Evolutionary conservation across 2,797 vertebrate genomes (phyloP).

Genomic region (Pteropus rufus): DNA sequence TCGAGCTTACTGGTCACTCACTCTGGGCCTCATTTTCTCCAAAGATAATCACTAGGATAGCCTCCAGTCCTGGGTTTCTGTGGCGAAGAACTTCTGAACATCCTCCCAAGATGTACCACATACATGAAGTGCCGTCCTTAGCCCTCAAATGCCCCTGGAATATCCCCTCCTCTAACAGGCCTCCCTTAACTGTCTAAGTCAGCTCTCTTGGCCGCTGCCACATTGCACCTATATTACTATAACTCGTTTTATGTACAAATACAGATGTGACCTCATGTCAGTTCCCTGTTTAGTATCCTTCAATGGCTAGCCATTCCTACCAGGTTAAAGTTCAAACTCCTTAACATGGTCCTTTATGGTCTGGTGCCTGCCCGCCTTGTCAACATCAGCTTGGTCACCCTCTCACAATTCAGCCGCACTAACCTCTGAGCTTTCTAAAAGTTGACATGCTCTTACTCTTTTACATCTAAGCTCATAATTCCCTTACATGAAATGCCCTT

Average conservation of each 20-base stretch:
- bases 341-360: neutral
- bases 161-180: neutral
- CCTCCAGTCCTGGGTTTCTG: neutral
- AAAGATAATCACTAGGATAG: neutral
- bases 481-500: neutral
- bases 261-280: neutral
- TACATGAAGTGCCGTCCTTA: neutral
- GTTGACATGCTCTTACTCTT: neutral
- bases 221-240: neutral
- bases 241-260: neutral
- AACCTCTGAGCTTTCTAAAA: neutral
- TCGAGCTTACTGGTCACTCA: neutral
- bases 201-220: neutral
- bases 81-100: neutral
- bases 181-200: neutral
- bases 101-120: neutral
- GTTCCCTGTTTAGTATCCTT: neutral
- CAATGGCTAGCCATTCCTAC: neutral
- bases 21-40: neutral
- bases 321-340: neutral
- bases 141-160: neutral
- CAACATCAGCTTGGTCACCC: neutral
- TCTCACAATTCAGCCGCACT: neutral
- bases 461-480: neutral
- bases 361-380: neutral